Evolutionary conservation across 2,888 invertebrate genomes (phyloP).

Genomic region (Sicus ferrugineus): DNA sequence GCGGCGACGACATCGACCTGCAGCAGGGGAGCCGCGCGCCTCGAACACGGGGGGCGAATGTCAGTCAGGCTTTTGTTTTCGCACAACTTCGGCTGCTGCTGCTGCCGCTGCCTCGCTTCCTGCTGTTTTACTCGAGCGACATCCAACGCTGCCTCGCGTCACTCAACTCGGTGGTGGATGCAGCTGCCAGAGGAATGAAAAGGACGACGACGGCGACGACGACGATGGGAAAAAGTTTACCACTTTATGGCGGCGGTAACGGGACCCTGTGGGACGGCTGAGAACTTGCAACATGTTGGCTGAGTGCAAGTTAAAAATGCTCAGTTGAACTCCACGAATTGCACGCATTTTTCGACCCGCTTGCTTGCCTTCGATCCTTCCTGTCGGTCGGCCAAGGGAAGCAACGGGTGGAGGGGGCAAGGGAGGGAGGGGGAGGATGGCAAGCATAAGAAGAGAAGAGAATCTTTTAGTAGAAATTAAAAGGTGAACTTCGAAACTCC

Average conservation of each 20-base stretch:
- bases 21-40: neutral
- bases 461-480: too few species aligned
- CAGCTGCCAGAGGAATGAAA: slow-evolving; percentile 7
- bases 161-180: neutral
- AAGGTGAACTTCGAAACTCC: too few species aligned
- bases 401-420: neutral
- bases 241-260: slow-evolving; percentile 27
- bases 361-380: too few species aligned
- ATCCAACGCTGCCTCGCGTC: neutral
- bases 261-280: slow-evolving; percentile 26
- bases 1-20: neutral
- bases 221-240: slow-evolving; percentile 26
- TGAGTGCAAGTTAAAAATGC: neutral
- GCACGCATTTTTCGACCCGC: too few species aligned
- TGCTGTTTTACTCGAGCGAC: slow-evolving; percentile 15
- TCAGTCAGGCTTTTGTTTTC: slow-evolving; percentile 1
- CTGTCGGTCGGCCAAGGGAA: too few species aligned
- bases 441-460: too few species aligned
- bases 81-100: slow-evolving; percentile 15
- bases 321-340: too few species aligned
- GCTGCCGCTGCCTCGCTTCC: neutral
- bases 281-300: slow-evolving; percentile 2
- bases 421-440: neutral
- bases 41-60: neutral
- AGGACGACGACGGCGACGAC: slow-evolving; percentile 3